Evolutionary conservation across 2,888 invertebrate species (phyloP).

Genomic region (Agapostemon virescens): DNA sequence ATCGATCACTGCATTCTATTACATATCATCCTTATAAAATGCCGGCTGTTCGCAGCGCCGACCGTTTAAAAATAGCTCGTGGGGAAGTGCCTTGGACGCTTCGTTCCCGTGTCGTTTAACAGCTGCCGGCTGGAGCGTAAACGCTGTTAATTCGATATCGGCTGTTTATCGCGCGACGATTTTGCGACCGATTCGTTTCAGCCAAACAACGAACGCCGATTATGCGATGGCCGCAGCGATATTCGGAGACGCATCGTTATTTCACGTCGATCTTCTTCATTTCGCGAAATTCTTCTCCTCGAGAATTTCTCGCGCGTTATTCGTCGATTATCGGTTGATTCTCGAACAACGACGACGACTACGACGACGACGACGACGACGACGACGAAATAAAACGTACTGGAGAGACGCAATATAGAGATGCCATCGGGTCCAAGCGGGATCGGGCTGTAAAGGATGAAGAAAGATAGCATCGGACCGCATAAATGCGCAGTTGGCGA

Average conservation of each 20-base stretch:
- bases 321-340: constrained; percentile 50
- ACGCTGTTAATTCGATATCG: constrained; percentile 27
- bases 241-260: constrained; percentile 11
- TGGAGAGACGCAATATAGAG: constrained; percentile 38
- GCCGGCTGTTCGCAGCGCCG: constrained; percentile 1
- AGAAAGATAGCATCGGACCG: constrained; percentile 32
- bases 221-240: background rate
- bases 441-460: constrained; percentile 46
- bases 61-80: constrained; percentile 14
- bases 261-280: constrained; percentile 10
- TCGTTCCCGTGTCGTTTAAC: constrained; percentile 14
- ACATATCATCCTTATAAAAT: constrained; percentile 9
- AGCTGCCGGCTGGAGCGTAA: background rate
- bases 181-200: background rate
- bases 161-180: constrained; percentile 7
- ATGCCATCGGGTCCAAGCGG: constrained; percentile 44
- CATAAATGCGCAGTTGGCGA: constrained; percentile 51
- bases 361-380: background rate
- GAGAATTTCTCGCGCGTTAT: constrained; percentile 23
- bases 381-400: constrained; percentile 36
- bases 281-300: background rate
- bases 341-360: constrained; percentile 22
- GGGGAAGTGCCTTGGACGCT: background rate
- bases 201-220: constrained; percentile 13
- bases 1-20: constrained; percentile 15